These are phyloP conservation scores for Caloenas nicobarica DNA, from an alignment of 2,113 vertebrate species.

Conservation along the genomic window DNA sequence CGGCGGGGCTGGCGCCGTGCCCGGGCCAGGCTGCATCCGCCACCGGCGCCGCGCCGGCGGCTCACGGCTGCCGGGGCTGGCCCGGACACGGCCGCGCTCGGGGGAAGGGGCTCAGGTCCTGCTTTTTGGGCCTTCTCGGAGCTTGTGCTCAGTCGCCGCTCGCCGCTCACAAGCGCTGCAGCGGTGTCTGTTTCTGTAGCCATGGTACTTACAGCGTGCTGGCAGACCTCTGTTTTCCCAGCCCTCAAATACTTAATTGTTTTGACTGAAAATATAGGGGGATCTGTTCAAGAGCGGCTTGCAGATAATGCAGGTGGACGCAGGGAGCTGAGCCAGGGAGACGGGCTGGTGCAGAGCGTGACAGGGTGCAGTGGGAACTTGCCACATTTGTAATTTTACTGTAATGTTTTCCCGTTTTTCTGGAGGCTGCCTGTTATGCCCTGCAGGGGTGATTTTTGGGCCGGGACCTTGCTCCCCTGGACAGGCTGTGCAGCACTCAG, in stretches of 20 bases:
- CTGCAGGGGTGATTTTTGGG: not conserved
- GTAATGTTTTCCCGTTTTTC: not conserved
- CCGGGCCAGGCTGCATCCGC: not conserved
- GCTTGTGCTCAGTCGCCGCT: fast-evolving
- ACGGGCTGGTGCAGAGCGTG: fast-evolving
- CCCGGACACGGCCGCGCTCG: fast-evolving
- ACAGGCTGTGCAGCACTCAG: not conserved
- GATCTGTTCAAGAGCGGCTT: not conserved
- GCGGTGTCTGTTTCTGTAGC: not conserved
- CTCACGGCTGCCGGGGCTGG: fast-evolving
- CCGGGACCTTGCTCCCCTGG: not conserved
- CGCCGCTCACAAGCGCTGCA: fast-evolving
- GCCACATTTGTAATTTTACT: not conserved
- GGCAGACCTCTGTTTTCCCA: not conserved
- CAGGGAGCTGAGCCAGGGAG: not conserved
- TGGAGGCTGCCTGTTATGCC: not conserved
- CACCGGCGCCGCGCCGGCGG: not conserved
- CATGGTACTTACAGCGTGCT: not conserved
- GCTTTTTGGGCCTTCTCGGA: fast-evolving
- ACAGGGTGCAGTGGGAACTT: fast-evolving
- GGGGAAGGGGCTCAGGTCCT: not conserved
- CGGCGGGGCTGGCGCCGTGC: fast-evolving
- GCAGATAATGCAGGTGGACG: fast-evolving
- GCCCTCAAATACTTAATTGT: not conserved
- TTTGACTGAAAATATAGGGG: not conserved